Evolutionary conservation across 2,888 invertebrate genomes (phyloP).

Genomic region (Aproaerema taeniolella): DNA sequence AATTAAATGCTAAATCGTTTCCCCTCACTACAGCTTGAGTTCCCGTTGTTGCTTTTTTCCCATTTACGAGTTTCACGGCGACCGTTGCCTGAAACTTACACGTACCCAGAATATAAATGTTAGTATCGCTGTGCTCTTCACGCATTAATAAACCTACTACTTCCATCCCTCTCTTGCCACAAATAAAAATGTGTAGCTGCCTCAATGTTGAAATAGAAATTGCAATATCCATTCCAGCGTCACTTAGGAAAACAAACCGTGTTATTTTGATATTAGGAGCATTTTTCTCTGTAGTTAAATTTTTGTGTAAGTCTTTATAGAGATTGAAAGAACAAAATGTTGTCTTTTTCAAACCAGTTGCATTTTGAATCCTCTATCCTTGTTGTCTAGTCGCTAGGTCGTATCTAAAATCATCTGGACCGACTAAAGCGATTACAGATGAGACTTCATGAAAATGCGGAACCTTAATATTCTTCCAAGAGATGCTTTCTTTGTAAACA

Average conservation of each 20-base stretch:
- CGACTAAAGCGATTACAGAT: constrained; percentile 66
- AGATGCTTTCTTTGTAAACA: no score
- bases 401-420: constrained; percentile 72
- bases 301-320: constrained; percentile 25
- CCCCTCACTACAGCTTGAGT: constrained; percentile 70
- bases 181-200: constrained; percentile 74
- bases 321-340: constrained; percentile 51
- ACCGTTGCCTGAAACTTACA: constrained; percentile 78
- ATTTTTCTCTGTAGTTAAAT: constrained; percentile 23
- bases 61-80: constrained; percentile 78
- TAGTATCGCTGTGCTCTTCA: constrained; percentile 47
- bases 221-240: constrained; percentile 54
- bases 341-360: constrained; percentile 75
- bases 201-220: constrained; percentile 67
- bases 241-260: constrained; percentile 39
- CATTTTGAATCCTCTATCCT: constrained; percentile 69
- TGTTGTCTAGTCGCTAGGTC: constrained; percentile 57
- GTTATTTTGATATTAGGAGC: constrained; percentile 27
- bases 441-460: constrained; percentile 62
- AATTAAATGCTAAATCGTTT: no score
- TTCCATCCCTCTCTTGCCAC: constrained; percentile 54
- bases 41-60: constrained; percentile 77
- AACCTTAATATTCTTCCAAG: constrained; percentile 50
- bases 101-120: constrained; percentile 77
- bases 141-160: constrained; percentile 24